These are phyloP conservation scores for Theristus sp. DNA, from an alignment of 2,888 invertebrate genomes.

Conservation along the genomic window DNA sequence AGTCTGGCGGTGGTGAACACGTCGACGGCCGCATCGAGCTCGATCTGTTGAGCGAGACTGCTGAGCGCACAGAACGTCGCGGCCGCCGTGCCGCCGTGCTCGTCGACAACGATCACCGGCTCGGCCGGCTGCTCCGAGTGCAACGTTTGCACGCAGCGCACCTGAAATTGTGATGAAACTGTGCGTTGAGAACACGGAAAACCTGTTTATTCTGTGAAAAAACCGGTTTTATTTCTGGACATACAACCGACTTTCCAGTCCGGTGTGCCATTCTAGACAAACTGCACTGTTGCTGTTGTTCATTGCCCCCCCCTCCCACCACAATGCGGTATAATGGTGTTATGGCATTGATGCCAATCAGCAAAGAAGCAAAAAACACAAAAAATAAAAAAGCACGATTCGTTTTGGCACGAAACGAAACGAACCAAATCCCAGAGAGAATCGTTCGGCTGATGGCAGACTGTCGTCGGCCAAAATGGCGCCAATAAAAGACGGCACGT, in stretches of 20 bases:
- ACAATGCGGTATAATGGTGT: too few species aligned
- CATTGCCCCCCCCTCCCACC: too few species aligned
- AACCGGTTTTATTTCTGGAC: too few species aligned
- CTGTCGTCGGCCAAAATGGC: background rate
- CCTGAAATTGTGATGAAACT: background rate
- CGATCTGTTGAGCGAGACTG: background rate
- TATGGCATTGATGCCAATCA: too few species aligned
- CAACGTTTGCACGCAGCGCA: background rate
- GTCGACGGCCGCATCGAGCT: background rate
- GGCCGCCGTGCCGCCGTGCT: background rate
- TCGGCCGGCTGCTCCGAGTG: background rate
- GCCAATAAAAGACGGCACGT: background rate
- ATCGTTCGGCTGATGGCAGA: background rate
- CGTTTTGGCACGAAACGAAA: too few species aligned
- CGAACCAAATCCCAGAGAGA: background rate
- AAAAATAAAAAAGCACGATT: too few species aligned
- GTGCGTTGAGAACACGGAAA: too few species aligned
- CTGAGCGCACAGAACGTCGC: background rate
- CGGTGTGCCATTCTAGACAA: too few species aligned
- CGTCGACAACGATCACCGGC: background rate
- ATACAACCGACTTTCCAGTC: too few species aligned
- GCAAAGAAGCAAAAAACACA: too few species aligned
- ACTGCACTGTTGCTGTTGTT: too few species aligned
- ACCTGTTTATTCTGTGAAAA: too few species aligned
- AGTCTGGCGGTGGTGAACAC: background rate